phyloP scores from a whole-genome alignment of 1,140 invertebrate species.

The Caerostris darwini region DNA sequence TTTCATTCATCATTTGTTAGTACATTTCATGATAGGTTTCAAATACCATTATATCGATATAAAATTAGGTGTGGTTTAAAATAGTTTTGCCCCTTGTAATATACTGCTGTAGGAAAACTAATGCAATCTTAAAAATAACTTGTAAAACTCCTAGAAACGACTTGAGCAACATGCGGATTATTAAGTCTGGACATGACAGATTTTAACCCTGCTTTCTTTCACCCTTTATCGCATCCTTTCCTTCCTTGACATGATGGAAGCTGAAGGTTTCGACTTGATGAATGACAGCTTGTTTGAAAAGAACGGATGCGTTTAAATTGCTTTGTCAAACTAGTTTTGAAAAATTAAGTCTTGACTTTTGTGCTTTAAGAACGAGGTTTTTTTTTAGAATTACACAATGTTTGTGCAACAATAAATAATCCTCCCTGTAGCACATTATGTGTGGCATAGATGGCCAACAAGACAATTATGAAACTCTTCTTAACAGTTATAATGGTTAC shows the following conservation, averaged over 20 bases:
- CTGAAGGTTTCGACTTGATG: background rate
- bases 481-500: too few relatives aligned
- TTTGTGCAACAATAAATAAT: background rate
- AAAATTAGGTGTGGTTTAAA: too few relatives aligned
- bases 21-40: too few relatives aligned
- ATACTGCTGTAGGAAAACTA: background rate
- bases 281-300: background rate
- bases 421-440: too few relatives aligned
- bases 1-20: too few relatives aligned
- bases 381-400: background rate
- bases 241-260: background rate
- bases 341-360: background rate
- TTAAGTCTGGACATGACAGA: background rate
- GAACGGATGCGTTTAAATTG: conserved; percentile 6
- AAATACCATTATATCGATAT: too few relatives aligned
- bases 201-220: background rate
- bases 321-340: background rate
- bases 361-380: background rate
- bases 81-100: too few relatives aligned
- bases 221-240: background rate
- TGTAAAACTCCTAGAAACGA: background rate
- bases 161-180: background rate
- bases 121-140: background rate
- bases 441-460: too few relatives aligned
- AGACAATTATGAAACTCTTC: too few relatives aligned